A percentile compares a stretch with the other conserved stretches of the same genome.
Evolutionary conservation across 2,888 invertebrate genomes (phyloP).

Genomic region (Callosobruchus maculatus): DNA sequence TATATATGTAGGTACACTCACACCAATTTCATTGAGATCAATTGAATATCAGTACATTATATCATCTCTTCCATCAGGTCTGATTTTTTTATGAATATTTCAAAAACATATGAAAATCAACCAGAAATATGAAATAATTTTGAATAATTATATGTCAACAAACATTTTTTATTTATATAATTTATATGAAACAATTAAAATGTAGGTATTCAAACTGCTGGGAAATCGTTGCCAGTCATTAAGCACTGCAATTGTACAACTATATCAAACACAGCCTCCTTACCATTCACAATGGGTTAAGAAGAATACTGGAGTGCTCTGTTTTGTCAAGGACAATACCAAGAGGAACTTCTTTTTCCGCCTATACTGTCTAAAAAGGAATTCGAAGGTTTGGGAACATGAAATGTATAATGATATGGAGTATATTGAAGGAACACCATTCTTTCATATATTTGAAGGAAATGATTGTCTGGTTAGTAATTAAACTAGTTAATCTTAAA

Average conservation of each 20-base stretch:
- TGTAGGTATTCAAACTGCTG: conserved; percentile 74
- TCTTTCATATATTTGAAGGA: conserved; percentile 91
- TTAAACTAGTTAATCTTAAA: too few species aligned
- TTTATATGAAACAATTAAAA: conserved; percentile 68
- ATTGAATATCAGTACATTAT: too few species aligned
- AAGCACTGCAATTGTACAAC: conserved; percentile 69
- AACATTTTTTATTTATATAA: too few species aligned
- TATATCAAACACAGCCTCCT: conserved; percentile 82
- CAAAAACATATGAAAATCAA: too few species aligned
- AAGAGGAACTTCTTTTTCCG: conserved; percentile 88
- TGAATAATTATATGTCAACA: too few species aligned
- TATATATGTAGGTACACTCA: too few species aligned
- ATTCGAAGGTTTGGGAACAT: conserved; percentile 86
- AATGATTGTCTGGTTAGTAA: conserved; percentile 72
- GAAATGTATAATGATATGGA: conserved; percentile 90
- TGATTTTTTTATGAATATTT: too few species aligned
- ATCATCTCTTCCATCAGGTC: too few species aligned
- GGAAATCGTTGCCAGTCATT: conserved; percentile 83
- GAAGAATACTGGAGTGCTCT: conserved; percentile 80
- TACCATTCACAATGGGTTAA: conserved; percentile 83
- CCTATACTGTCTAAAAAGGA: conserved; percentile 77
- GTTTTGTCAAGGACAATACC: conserved; percentile 86
- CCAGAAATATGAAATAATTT: too few species aligned
- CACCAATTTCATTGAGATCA: too few species aligned
- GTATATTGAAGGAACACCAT: conserved; percentile 74